Evolutionary conservation across 2,888 invertebrate species (phyloP).

Genomic region (Drosophila barbarae): DNA sequence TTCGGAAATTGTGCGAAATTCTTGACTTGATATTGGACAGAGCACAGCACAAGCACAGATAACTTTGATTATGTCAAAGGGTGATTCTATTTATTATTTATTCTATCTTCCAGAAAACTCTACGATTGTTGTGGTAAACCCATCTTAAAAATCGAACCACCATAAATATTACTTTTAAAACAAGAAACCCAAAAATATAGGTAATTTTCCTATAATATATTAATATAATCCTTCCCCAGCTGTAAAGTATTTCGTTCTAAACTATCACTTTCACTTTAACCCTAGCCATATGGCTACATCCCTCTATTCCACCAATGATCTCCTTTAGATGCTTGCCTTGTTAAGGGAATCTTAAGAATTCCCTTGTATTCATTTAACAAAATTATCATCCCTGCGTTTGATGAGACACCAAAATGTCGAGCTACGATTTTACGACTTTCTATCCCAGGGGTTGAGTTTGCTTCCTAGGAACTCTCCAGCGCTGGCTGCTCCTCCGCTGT

Average conservation of each 20-base stretch:
- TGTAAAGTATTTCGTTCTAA: neutral
- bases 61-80: too few species aligned
- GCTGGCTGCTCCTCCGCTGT: neutral
- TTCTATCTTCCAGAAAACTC: too few species aligned
- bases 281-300: slow-evolving; percentile 1
- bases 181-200: neutral
- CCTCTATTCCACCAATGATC: neutral
- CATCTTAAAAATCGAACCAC: neutral
- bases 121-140: too few species aligned
- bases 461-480: slow-evolving; percentile 4
- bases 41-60: too few species aligned
- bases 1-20: too few species aligned
- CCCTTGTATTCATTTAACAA: slow-evolving; percentile 19
- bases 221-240: neutral
- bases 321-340: neutral
- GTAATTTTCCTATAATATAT: neutral
- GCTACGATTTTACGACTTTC: slow-evolving; percentile 35
- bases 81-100: too few species aligned
- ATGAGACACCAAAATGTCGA: slow-evolving; percentile 20
- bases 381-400: slow-evolving; percentile 12
- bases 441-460: slow-evolving; percentile 13
- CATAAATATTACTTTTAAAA: neutral
- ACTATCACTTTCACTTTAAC: neutral
- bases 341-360: slow-evolving; percentile 4
- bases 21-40: too few species aligned